Percentiles rank a stretch among this genome's conserved stretches.
These are phyloP conservation scores for Carapus acus DNA, from an alignment of 2,797 vertebrate genomes.

Conservation along the genomic window DNA sequence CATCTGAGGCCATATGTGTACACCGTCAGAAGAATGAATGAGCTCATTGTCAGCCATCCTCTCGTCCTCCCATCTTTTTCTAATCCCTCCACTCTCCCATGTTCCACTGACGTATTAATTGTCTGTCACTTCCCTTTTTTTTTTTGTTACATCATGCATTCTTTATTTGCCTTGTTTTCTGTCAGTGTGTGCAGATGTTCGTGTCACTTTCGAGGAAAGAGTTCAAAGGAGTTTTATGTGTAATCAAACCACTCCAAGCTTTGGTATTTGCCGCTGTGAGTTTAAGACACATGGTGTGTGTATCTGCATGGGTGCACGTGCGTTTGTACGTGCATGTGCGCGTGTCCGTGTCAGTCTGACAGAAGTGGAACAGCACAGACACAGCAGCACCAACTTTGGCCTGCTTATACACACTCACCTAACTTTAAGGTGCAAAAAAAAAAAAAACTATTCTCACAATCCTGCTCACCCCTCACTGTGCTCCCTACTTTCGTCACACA, in stretches of 20 bases:
- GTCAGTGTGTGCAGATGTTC: conserved; percentile 5
- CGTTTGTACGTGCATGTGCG: conserved; percentile 41
- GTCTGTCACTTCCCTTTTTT: conserved; percentile 16
- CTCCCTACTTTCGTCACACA: conserved; percentile 16
- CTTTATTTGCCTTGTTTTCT: background rate
- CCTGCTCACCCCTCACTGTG: conserved; percentile 33
- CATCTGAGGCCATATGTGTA: conserved; percentile 16
- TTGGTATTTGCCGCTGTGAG: conserved; percentile 34
- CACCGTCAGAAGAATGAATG: conserved; percentile 15
- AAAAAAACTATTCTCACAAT: conserved; percentile 44
- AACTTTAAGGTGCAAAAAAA: conserved; percentile 42
- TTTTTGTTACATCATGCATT: too few species aligned
- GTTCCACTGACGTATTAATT: conserved; percentile 12
- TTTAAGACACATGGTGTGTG: conserved; percentile 12
- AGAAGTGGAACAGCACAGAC: conserved; percentile 12
- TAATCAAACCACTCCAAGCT: conserved; percentile 17
- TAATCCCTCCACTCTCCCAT: conserved; percentile 3
- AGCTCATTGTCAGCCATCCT: conserved; percentile 22
- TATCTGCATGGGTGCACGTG: conserved; percentile 1
- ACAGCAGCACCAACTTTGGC: conserved; percentile 34
- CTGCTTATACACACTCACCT: conserved; percentile 21
- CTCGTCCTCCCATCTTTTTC: conserved; percentile 12
- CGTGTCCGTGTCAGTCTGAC: conserved; percentile 34
- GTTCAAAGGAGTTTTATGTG: too few species aligned
- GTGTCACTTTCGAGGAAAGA: conserved; percentile 31